These are phyloP conservation scores for Cyanistes caeruleus DNA, from an alignment of 2,113 vertebrate species.

Conservation along the genomic window DNA sequence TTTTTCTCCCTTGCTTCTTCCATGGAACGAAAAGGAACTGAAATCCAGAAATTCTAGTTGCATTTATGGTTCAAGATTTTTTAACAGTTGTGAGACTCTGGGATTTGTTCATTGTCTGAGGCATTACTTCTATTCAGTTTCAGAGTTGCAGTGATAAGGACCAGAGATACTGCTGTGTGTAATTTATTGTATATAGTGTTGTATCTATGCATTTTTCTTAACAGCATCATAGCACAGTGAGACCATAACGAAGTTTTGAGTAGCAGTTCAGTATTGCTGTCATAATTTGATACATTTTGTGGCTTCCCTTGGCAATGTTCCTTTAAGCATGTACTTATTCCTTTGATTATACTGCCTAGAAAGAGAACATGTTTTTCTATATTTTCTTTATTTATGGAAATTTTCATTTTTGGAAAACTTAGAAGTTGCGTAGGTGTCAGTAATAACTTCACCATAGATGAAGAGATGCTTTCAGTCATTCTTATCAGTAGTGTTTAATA, in stretches of 20 bases:
- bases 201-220: neutral
- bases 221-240: neutral
- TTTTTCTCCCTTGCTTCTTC: neutral
- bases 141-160: neutral
- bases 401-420: neutral
- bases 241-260: neutral
- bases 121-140: neutral
- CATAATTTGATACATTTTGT: neutral
- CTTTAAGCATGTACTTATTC: constrained; percentile 57
- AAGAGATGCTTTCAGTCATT: neutral
- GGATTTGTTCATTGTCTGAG: neutral
- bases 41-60: neutral
- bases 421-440: neutral
- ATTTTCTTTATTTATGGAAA: neutral
- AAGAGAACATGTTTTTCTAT: neutral
- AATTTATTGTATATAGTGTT: neutral
- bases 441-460: neutral
- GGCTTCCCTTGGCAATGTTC: constrained; percentile 5
- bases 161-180: neutral
- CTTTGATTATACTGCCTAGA: neutral
- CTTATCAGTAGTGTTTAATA: constrained; percentile 16
- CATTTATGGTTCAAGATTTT: neutral
- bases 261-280: neutral
- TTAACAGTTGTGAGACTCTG: neutral
- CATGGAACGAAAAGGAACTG: neutral